These are phyloP conservation scores for Hylaeus anthracinus DNA, from an alignment of 1,140 invertebrate species.

Conservation along the genomic window DNA sequence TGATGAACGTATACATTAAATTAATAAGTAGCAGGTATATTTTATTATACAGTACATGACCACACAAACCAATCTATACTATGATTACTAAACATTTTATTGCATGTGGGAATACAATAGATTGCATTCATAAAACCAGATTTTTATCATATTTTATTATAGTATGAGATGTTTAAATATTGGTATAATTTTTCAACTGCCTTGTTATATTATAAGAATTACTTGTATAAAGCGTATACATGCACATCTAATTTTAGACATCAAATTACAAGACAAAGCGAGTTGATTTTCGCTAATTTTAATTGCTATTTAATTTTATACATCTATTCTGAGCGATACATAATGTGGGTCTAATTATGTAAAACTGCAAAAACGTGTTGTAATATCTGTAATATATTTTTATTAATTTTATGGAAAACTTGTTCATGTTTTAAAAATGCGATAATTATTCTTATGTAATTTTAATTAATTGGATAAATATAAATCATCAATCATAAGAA, in stretches of 20 bases:
- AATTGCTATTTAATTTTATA: background rate
- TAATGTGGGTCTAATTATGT: background rate
- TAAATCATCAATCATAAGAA: background rate
- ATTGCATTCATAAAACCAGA: background rate
- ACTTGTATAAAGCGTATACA: background rate
- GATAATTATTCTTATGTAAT: background rate
- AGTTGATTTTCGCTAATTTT: background rate
- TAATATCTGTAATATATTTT: background rate
- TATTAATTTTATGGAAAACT: background rate
- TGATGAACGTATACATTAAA: conserved; percentile 22
- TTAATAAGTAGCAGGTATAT: background rate
- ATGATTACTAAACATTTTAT: background rate
- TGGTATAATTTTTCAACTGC: background rate
- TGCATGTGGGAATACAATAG: background rate
- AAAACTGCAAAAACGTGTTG: background rate
- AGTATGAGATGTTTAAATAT: background rate
- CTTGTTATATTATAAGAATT: background rate
- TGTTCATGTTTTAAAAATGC: background rate
- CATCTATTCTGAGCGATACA: background rate
- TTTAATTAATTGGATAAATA: background rate
- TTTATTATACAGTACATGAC: background rate
- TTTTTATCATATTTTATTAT: background rate
- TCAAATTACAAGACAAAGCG: background rate
- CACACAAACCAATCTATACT: background rate
- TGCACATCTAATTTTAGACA: background rate